Evolutionary conservation across 2,797 vertebrate species (phyloP).

Genomic region (Acanthurus leucopareius): DNA sequence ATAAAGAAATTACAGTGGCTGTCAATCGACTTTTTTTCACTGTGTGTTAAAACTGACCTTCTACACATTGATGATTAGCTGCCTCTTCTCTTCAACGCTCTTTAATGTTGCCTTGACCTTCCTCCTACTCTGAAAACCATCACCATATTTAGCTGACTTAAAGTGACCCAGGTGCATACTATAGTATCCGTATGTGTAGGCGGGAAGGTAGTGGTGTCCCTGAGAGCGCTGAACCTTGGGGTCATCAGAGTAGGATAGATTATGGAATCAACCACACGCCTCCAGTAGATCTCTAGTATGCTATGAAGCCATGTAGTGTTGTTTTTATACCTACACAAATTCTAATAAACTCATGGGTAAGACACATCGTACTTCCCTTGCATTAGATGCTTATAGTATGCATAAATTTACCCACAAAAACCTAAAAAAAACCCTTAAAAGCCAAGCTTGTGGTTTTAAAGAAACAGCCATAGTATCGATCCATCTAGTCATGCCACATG

Average conservation of each 20-base stretch:
- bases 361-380: background rate
- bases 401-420: background rate
- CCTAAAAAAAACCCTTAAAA: slow-evolving; percentile 1
- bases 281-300: slow-evolving; percentile 15
- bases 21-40: background rate
- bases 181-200: slow-evolving; percentile 53
- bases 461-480: background rate
- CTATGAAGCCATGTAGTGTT: background rate
- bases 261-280: slow-evolving; percentile 39
- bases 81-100: slow-evolving; percentile 19
- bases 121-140: slow-evolving; percentile 64
- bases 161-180: slow-evolving; percentile 46
- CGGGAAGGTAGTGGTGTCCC: slow-evolving; percentile 40
- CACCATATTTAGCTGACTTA: slow-evolving; percentile 55
- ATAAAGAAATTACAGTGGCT: background rate
- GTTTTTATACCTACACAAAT: slow-evolving; percentile 1
- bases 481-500: background rate
- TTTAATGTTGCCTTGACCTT: slow-evolving; percentile 49
- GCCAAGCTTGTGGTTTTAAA: background rate
- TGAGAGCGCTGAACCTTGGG: slow-evolving; percentile 29
- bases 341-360: background rate
- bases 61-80: slow-evolving; percentile 51
- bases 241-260: slow-evolving; percentile 53
- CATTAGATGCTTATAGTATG: background rate
- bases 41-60: slow-evolving; percentile 25